These are phyloP conservation scores for Callorhinus ursinus DNA, from an alignment of 2,113 vertebrate species.

Conservation along the genomic window DNA sequence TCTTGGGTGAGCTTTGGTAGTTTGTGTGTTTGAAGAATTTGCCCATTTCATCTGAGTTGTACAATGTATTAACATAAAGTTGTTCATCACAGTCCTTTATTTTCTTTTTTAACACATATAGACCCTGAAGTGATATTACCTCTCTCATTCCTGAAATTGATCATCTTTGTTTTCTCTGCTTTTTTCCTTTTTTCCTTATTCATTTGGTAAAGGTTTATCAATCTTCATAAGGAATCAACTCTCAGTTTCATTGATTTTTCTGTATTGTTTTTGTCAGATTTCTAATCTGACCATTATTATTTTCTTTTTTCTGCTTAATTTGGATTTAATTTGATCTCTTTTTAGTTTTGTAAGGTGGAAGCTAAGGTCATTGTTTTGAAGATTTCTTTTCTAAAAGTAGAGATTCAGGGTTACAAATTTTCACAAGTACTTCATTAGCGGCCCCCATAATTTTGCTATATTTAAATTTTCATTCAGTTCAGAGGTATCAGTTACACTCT, in stretches of 20 bases:
- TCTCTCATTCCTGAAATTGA: neutral
- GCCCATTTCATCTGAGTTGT: neutral
- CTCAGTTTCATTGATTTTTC: constrained; percentile 9
- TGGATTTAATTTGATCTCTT: neutral
- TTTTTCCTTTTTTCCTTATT: neutral
- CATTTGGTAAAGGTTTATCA: neutral
- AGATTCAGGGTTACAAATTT: neutral
- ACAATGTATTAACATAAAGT: neutral
- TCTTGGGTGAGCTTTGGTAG: neutral
- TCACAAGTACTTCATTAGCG: neutral
- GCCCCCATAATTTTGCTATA: neutral
- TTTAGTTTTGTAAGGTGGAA: neutral
- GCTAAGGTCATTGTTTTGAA: neutral
- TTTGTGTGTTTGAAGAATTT: neutral
- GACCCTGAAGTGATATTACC: neutral
- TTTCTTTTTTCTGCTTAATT: neutral
- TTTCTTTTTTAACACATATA: neutral
- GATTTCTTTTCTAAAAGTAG: neutral
- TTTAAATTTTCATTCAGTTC: neutral
- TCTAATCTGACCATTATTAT: neutral
- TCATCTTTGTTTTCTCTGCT: neutral
- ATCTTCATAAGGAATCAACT: neutral
- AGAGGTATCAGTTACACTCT: neutral
- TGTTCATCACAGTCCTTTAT: neutral
- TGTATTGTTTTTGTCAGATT: neutral